Evolutionary conservation across 2,113 vertebrate species (phyloP).

Genomic region (Perognathus longimembris): DNA sequence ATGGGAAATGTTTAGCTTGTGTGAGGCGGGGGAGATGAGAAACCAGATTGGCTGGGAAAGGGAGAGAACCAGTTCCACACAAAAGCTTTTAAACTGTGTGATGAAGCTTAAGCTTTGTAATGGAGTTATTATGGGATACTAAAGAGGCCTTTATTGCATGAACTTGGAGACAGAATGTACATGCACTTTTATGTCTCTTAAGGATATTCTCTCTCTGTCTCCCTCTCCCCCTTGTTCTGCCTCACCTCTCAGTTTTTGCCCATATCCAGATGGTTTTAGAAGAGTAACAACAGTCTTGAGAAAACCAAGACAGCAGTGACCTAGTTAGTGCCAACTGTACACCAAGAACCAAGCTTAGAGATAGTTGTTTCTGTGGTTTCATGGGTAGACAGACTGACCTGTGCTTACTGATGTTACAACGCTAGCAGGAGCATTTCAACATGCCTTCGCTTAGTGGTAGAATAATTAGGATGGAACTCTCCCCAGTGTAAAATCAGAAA

Average conservation of each 20-base stretch:
- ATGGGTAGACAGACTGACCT: background rate
- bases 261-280: constrained; percentile 49
- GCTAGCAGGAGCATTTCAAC: constrained; percentile 40
- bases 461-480: constrained; percentile 71
- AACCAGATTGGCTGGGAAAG: constrained; percentile 74
- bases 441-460: constrained; percentile 64
- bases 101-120: constrained; percentile 82
- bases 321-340: background rate
- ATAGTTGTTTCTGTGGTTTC: background rate
- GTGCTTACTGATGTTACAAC: background rate
- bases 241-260: background rate
- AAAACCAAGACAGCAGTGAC: constrained; percentile 27
- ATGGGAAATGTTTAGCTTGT: constrained; percentile 79
- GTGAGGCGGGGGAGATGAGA: constrained; percentile 69
- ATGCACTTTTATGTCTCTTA: constrained; percentile 73
- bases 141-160: constrained; percentile 82
- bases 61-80: constrained; percentile 56
- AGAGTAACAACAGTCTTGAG: constrained; percentile 69
- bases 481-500: constrained; percentile 27
- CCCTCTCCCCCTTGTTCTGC: too few species aligned
- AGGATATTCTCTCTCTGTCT: constrained; percentile 39
- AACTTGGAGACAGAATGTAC: constrained; percentile 81
- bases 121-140: constrained; percentile 82
- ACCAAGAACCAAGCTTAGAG: constrained; percentile 24
- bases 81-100: constrained; percentile 70